Evolutionary conservation across 2,797 vertebrate genomes (phyloP).

Genomic region (Alca torda): DNA sequence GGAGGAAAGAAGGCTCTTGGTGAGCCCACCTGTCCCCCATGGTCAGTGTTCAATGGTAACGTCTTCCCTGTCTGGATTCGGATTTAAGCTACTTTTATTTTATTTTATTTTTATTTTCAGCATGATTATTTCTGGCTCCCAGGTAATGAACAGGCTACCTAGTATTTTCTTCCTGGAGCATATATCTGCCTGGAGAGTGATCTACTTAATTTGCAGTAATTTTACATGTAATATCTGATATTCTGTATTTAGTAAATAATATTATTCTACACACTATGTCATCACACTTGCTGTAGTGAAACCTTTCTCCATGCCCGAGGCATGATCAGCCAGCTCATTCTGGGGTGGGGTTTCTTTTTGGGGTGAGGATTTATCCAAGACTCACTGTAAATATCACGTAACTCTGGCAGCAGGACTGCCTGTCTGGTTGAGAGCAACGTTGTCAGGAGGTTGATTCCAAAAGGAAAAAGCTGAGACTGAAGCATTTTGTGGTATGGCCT

Average conservation of each 20-base stretch:
- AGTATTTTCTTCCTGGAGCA: background rate
- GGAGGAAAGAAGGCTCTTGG: background rate
- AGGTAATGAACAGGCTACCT: background rate
- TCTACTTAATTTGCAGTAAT: background rate
- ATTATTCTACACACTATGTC: background rate
- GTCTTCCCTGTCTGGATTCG: background rate
- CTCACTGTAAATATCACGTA: background rate
- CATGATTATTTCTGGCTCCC: background rate
- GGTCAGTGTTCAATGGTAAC: background rate
- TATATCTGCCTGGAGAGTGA: background rate
- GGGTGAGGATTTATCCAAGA: background rate
- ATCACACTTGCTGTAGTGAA: background rate
- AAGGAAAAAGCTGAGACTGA: background rate
- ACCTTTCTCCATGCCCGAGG: background rate
- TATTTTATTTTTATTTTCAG: accelerated
- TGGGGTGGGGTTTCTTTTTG: background rate
- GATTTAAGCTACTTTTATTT: background rate
- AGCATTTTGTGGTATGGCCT: background rate
- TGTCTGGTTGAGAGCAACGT: background rate
- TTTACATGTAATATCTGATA: background rate
- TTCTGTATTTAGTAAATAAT: background rate
- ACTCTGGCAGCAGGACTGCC: background rate
- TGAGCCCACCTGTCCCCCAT: background rate
- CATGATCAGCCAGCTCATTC: background rate
- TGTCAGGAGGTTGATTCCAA: background rate